Base-by-base conservation (phyloP, 2,888 invertebrate species). In the Rhopalosiphum nymphaeae region DNA sequence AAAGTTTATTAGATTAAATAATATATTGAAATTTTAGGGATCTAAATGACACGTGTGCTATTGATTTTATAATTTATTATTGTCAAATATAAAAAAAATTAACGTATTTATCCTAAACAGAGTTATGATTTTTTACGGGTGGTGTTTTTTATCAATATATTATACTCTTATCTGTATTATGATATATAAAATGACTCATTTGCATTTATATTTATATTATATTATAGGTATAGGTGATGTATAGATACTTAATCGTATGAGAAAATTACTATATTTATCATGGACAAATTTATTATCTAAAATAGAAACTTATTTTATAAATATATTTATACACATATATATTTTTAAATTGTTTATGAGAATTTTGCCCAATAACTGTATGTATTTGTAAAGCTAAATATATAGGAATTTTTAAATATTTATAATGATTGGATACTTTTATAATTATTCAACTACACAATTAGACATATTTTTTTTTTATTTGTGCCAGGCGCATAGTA, bases 41-140 rank as follows among this genome's bases (percentile, higher is more conserved):
- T 91, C 56, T 56, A 91, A 85, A 91, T 44, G 26, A 53, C 42
- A 86, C n/a, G 25, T 25, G 25, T 49, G 2, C 25, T 91, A 44
- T 91, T 46, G 57, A 57, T 91, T 91, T 46, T 46, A 26, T 5
- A 46, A 91, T 91, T 84, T 56, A 57, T 85, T 57, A 86, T 46
- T 11, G 57, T 85, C 25, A 46, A 78, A 36, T 78, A 42, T 21
- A 21, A 36, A 78, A 46, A 53, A 26, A 78, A 21, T 3, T 16
- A 36, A 53, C 3, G 16, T 44, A 26, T 36, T 78, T 49, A 53
- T 91, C 26, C 25, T 78, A 53, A 53, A 36, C 53, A 26, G 29
- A 91, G 16, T 21, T 25, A 53, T 56, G 3, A 85, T 78, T 91
- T 84, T 29, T 42, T 10, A 85, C 44, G 10, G 7, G 2, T 3